Evolutionary conservation across 2,888 invertebrate genomes (phyloP).

Genomic region (Lottia gigantea): DNA sequence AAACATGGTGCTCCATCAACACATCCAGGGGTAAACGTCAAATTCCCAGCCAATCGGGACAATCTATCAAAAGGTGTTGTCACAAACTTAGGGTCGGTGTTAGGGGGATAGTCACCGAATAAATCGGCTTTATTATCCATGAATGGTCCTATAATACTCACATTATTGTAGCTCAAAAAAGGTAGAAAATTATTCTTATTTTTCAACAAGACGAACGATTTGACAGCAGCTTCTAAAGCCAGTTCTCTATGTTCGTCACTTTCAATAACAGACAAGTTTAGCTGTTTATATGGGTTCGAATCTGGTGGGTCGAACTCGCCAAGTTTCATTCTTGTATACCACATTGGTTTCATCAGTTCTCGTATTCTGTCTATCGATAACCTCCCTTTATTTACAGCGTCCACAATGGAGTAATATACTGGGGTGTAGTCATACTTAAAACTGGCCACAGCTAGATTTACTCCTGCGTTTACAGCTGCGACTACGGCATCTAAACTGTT

Average conservation of each 20-base stretch:
- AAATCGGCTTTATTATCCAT: constrained; percentile 50
- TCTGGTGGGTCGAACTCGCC: constrained; percentile 37
- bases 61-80: constrained; percentile 52
- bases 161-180: constrained; percentile 12
- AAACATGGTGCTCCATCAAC: constrained; percentile 38
- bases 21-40: constrained; percentile 51
- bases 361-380: constrained; percentile 17
- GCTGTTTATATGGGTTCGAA: constrained; percentile 45
- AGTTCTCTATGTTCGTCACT: constrained; percentile 36
- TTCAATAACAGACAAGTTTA: constrained; percentile 40
- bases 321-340: constrained; percentile 31
- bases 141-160: constrained; percentile 59
- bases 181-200: constrained; percentile 35
- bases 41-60: constrained; percentile 29
- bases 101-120: constrained; percentile 59
- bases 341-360: constrained; percentile 30
- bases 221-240: constrained; percentile 38
- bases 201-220: constrained; percentile 48
- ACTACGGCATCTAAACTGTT: constrained; percentile 37
- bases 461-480: constrained; percentile 33
- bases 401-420: constrained; percentile 27
- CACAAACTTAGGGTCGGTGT: constrained; percentile 37
- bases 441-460: constrained; percentile 47
- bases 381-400: constrained; percentile 41
- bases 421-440: constrained; percentile 23